Percentiles rank a stretch among this genome's conserved stretches.
Evolutionary conservation across 2,113 vertebrate genomes (phyloP).

Genomic region (Telmatochromis sp.): DNA sequence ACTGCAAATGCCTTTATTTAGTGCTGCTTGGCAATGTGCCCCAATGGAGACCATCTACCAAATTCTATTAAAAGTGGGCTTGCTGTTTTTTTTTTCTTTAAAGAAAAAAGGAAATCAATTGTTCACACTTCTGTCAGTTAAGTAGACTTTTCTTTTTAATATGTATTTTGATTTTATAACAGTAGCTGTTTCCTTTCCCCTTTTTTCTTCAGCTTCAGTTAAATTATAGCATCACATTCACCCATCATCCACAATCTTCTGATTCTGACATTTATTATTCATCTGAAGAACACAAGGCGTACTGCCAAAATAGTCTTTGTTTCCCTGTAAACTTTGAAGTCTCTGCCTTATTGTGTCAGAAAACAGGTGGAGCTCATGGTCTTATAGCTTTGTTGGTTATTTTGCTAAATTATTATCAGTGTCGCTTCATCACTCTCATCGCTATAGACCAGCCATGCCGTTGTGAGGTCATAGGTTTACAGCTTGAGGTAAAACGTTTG

Average conservation of each 20-base stretch:
- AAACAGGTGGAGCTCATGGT: not conserved
- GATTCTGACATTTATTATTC: not conserved
- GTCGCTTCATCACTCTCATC: not conserved
- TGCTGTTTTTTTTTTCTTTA: not conserved
- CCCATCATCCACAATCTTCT: not conserved
- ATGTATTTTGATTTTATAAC: not conserved
- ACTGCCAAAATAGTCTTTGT: not conserved
- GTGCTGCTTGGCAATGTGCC: constrained; percentile 10
- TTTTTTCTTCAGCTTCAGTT: not conserved
- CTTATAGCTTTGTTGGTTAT: not conserved
- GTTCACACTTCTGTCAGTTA: not conserved
- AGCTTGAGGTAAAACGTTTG: not conserved
- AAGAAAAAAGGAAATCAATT: not conserved
- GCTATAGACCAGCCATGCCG: not conserved
- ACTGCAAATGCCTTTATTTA: not conserved
- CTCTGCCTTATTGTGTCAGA: not conserved
- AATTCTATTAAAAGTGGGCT: not conserved
- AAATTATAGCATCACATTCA: not conserved
- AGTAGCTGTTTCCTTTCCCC: not conserved
- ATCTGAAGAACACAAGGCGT: not conserved
- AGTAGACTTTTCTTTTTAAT: not conserved
- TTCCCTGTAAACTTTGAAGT: not conserved
- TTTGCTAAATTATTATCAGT: not conserved
- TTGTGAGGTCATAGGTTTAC: not conserved
- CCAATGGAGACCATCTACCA: not conserved